phyloP scores from a whole-genome alignment of 2,888 invertebrate genomes.

The Drepanosiphum platanoidis region DNA sequence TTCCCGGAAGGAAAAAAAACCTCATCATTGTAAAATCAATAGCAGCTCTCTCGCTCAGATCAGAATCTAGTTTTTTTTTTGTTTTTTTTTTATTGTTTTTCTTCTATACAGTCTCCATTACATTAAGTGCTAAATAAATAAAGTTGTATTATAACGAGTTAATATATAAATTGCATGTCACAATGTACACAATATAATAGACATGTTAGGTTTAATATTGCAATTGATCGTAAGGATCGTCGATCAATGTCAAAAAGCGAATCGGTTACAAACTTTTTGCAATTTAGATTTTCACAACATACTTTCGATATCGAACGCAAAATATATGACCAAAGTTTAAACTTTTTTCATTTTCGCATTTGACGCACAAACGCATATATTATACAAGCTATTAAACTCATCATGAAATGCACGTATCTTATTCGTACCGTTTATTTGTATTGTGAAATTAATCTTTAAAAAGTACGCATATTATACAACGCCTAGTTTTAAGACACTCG shows the following conservation, averaged over 20 bases:
- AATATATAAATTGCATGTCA: slow-evolving; percentile 4
- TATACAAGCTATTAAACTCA: slow-evolving; percentile 21
- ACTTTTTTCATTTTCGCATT: slow-evolving; percentile 59
- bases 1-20: background rate
- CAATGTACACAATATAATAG: background rate
- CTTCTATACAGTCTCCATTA: too few relatives aligned
- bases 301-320: slow-evolving; percentile 11
- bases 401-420: background rate
- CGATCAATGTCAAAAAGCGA: slow-evolving; percentile 51
- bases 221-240: slow-evolving; percentile 19
- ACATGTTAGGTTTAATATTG: background rate
- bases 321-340: slow-evolving; percentile 28
- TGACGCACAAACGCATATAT: slow-evolving; percentile 8
- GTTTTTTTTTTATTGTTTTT: background rate
- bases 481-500: background rate
- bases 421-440: background rate
- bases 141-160: background rate
- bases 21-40: background rate
- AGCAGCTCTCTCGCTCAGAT: background rate
- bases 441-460: background rate
- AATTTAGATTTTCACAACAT: slow-evolving; percentile 51
- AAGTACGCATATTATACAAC: background rate
- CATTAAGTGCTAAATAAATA: background rate
- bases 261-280: slow-evolving; percentile 45
- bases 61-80: background rate